Evolutionary conservation across 2,888 invertebrate genomes (phyloP).

Genomic region (Trachelus iudaicus): DNA sequence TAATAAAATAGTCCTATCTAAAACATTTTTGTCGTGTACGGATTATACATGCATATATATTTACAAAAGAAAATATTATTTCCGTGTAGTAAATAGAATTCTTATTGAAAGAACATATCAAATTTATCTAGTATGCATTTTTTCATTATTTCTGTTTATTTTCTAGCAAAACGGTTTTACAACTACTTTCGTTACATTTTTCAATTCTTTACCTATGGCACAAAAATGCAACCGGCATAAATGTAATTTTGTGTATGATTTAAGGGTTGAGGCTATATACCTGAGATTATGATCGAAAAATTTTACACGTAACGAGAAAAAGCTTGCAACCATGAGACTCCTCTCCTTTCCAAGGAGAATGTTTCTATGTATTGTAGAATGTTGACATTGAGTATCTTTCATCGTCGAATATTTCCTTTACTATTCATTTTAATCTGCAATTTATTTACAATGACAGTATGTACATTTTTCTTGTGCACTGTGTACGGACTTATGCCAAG

Average conservation of each 20-base stretch:
- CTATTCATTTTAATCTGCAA: too few relatives aligned
- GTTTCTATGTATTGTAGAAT: too few relatives aligned
- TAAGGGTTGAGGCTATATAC: constrained; percentile 22
- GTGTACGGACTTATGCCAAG: too few relatives aligned
- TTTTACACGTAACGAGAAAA: constrained; percentile 16
- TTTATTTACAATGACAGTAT: too few relatives aligned
- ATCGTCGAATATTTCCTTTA: too few relatives aligned
- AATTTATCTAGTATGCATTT: constrained; percentile 48
- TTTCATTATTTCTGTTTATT: constrained; percentile 24
- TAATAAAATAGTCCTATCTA: not conserved
- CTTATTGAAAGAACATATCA: constrained; percentile 25
- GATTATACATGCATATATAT: too few relatives aligned
- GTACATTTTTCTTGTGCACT: too few relatives aligned
- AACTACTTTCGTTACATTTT: constrained; percentile 21
- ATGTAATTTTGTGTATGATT: not conserved
- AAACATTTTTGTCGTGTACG: not conserved
- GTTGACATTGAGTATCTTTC: too few relatives aligned
- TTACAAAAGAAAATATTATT: constrained; percentile 21
- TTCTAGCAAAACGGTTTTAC: constrained; percentile 13
- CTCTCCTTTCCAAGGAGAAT: too few relatives aligned
- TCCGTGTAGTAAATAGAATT: constrained; percentile 26
- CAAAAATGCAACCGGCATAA: not conserved
- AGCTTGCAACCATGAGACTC: constrained; percentile 12
- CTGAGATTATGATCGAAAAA: constrained; percentile 20
- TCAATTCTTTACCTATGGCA: constrained; percentile 7